A percentile compares a stretch with the other conserved stretches of the same genome.
These are phyloP conservation scores for Spinus pinus DNA, from an alignment of 2,797 vertebrate genomes.

Conservation along the genomic window DNA sequence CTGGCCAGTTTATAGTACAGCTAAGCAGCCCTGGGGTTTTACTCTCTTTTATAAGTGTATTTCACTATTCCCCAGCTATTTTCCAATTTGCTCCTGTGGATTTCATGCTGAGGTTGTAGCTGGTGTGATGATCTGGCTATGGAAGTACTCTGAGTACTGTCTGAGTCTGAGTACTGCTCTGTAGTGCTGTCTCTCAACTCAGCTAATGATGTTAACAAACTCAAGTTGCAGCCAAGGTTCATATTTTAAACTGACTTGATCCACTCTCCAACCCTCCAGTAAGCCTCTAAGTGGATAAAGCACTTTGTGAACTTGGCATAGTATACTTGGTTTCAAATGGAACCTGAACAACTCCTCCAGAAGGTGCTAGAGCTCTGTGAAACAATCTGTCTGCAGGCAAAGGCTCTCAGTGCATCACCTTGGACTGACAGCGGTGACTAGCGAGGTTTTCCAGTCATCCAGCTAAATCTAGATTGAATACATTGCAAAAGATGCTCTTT, in stretches of 20 bases:
- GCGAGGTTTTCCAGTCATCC: neutral
- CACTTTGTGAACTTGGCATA: neutral
- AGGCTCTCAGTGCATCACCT: conserved; percentile 6
- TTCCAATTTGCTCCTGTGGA: neutral
- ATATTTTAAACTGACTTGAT: neutral
- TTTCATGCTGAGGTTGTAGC: neutral
- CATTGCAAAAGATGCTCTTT: neutral
- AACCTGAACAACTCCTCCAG: neutral
- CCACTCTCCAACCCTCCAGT: neutral
- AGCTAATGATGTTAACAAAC: neutral
- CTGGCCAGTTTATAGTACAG: neutral
- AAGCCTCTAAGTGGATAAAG: neutral
- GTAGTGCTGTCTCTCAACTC: neutral
- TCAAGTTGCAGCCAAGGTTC: neutral
- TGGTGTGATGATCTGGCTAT: neutral
- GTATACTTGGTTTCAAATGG: neutral
- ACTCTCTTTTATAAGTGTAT: neutral
- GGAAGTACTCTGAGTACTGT: neutral
- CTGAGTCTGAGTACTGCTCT: neutral
- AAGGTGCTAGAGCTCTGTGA: neutral
- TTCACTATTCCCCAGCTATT: neutral
- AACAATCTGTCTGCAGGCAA: neutral
- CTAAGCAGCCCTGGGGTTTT: neutral
- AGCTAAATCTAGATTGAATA: neutral
- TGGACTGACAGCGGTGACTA: conserved; percentile 13